These are phyloP conservation scores for Clarias gariepinus DNA, from an alignment of 2,113 vertebrate genomes.

Conservation along the genomic window DNA sequence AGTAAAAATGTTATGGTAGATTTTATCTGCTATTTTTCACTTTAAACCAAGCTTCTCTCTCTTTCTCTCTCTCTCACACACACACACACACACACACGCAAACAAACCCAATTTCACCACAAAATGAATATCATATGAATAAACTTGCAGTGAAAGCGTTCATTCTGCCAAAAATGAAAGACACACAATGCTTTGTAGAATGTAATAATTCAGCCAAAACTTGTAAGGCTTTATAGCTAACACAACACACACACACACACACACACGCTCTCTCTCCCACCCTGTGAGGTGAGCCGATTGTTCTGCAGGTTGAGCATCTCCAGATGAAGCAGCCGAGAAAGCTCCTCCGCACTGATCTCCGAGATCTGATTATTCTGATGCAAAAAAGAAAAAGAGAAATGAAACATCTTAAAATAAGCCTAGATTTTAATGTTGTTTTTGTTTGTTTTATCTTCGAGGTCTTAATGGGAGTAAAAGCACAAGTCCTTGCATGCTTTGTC, in stretches of 20 bases:
- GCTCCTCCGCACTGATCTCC: conserved; percentile 84
- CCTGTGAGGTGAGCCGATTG: conserved; percentile 90
- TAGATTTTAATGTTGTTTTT: neutral
- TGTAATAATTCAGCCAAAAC: neutral
- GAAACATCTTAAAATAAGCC: neutral
- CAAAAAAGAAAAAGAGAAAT: conserved; percentile 23
- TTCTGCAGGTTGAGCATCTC: conserved; percentile 97
- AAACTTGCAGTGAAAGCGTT: neutral
- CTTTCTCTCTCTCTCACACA: neutral
- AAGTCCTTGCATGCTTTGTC: neutral
- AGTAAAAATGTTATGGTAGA: neutral
- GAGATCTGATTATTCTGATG: conserved; percentile 92
- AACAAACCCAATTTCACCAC: conserved; percentile 66
- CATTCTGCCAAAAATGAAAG: neutral
- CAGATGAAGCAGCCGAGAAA: conserved; percentile 84
- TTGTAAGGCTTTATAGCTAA: neutral
- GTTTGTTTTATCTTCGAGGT: neutral
- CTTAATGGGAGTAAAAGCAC: neutral
- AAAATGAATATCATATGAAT: neutral
- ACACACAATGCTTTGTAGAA: neutral
- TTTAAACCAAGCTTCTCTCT: neutral
- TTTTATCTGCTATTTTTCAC: neutral
- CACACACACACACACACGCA: conserved; percentile 5
- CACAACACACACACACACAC: neutral
- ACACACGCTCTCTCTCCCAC: conserved; percentile 62